Conservation (phyloP, 2,113 vertebrate genomes). For the Cricetomys ansorgei region DNA sequence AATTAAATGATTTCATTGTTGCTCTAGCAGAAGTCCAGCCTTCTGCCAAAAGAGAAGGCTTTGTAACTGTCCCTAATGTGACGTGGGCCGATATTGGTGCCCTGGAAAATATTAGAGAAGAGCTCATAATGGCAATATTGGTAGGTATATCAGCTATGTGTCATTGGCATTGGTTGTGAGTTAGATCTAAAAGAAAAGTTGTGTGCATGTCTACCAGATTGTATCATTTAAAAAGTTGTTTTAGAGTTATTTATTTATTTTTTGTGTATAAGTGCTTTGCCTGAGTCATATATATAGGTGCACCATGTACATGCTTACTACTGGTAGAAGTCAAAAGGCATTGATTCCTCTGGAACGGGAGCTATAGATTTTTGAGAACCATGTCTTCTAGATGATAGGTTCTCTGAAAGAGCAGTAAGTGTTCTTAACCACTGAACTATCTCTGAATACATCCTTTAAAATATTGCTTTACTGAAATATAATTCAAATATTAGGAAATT, state of each 20-base stretch:
- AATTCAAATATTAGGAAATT: background rate
- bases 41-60: slow-evolving; percentile 98
- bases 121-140: slow-evolving; percentile 98
- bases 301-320: background rate
- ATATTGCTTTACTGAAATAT: background rate
- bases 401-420: background rate
- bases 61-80: slow-evolving; percentile 96
- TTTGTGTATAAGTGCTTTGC: background rate
- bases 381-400: background rate
- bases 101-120: slow-evolving; percentile 94
- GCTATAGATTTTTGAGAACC: background rate
- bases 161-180: background rate
- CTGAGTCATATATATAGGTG: background rate
- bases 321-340: background rate
- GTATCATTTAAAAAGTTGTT: background rate
- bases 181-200: background rate
- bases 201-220: fast-evolving
- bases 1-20: slow-evolving; percentile 93
- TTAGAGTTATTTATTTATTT: background rate
- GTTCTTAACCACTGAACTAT: background rate
- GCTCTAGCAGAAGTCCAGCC: slow-evolving; percentile 94
- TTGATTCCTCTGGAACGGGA: background rate
- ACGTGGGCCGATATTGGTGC: slow-evolving; percentile 97
- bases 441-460: background rate
- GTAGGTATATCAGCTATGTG: slow-evolving; percentile 82